Conservation (phyloP, 2,797 vertebrate genomes). For the Chaenodraco wilsoni region DNA sequence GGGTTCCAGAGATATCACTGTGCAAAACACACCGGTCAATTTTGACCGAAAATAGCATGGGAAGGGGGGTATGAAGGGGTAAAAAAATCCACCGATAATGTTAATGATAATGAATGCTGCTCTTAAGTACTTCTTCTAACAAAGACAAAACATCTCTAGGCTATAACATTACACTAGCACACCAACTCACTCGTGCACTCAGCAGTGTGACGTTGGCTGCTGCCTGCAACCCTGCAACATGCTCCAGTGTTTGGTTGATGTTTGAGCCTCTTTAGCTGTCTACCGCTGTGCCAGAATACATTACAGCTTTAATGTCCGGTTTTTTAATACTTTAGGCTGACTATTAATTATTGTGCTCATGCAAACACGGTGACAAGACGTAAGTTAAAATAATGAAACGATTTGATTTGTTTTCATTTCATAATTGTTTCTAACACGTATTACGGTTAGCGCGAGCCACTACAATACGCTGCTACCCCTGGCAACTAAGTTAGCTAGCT, state of each 20-base stretch:
- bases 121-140: no score
- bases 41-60: no score
- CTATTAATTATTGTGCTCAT: accelerated
- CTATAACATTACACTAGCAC: no score
- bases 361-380: accelerated
- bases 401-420: accelerated
- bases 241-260: constrained; percentile 31
- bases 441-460: constrained; percentile 23
- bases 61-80: no score
- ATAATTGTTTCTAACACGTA: neutral
- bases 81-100: no score
- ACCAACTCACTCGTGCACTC: neutral
- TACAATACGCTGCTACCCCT: neutral
- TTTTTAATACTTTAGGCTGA: neutral
- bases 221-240: neutral
- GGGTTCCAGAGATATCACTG: no score
- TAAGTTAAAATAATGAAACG: accelerated
- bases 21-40: no score
- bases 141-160: no score
- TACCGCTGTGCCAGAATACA: constrained; percentile 60
- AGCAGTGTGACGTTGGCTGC: neutral
- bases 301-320: accelerated
- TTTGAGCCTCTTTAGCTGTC: constrained; percentile 64
- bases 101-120: no score
- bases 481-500: constrained; percentile 36